Evolutionary conservation across 1,140 invertebrate genomes (phyloP), one percentile per base, ranked within the genome.

Genomic region (Dreissena rostriformis): DNA sequence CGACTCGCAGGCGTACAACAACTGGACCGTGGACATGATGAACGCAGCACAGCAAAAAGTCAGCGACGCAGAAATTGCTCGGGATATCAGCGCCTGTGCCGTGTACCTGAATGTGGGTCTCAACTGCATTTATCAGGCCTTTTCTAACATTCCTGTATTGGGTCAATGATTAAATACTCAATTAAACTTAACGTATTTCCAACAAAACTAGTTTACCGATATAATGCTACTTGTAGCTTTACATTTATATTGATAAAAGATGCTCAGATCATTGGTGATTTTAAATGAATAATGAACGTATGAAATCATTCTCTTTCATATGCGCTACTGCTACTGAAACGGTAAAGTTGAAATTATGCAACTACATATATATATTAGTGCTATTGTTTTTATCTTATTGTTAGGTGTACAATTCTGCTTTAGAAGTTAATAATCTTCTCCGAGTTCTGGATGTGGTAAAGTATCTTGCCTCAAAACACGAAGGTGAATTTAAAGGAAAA

Each of bases 341-440:
- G 17, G 17, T 11, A 5, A 4, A n/a, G 12, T 19, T 12, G 19
- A 14, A 57, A 14, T 57, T 57, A 57, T 12, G 53, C 53, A 57
- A 57, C 12, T 19, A 14, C 12, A 14, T 57, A 14, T 19, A 19
- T 57, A 61, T 5, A 14, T 29, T 4, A n/a, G 2, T 5, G 2
- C 2, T 4, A 63, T 63, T 19, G 24, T 24, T 17, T 68, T n/a
- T 17, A 51, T 51, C 19, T 72, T 22, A 51, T 39, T 28, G 17
- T 75, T 65, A 80, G 78, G 68, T 67, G 12, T 80, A 19, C 66
- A 80, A 72, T 29, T 53, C 67, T 10, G 78, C 78, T 0, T 57
- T 80, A 55, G 78, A 80, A 72, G 51, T 80, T 2, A 80, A 80
- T 28, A 80, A 72, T 19, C 39, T 78, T 5, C 52, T 78, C 22